These are phyloP conservation scores for Ascidia mentula DNA, from an alignment of 23 tunicate genomes.

Conservation along the genomic window DNA sequence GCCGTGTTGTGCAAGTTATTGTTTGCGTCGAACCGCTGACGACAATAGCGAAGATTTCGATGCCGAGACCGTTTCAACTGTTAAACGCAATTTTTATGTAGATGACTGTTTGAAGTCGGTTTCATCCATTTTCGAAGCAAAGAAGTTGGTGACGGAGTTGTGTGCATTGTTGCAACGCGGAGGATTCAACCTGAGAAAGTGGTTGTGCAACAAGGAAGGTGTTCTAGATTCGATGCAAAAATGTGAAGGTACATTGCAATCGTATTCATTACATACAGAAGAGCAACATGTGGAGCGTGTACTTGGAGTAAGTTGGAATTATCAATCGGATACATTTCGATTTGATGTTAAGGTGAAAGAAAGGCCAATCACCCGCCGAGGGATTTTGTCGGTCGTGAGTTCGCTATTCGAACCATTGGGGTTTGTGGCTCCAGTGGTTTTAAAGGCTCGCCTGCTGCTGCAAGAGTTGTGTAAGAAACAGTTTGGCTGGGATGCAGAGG, in stretches of 20 bases:
- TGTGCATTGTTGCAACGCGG: not conserved
- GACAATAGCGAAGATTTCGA: too few relatives aligned
- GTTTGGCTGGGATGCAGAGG: conserved; percentile 5
- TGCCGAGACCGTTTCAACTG: too few relatives aligned
- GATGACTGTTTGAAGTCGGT: not conserved
- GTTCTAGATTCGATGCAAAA: not conserved
- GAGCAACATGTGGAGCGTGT: not conserved
- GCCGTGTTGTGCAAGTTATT: too few relatives aligned
- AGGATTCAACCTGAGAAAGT: not conserved
- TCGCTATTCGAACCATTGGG: conserved; percentile 2
- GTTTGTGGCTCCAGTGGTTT: conserved; percentile 3
- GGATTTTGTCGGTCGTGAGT: not conserved
- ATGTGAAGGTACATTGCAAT: not conserved
- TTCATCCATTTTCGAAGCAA: not conserved
- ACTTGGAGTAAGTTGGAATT: not conserved
- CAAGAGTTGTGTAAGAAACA: conserved; percentile 10
- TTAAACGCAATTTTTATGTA: too few relatives aligned
- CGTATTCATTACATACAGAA: not conserved
- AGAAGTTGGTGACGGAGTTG: not conserved
- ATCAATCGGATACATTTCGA: not conserved
- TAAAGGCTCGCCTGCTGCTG: conserved; percentile 2
- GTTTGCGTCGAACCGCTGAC: too few relatives aligned
- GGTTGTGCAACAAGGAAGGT: not conserved
- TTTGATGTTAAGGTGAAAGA: not conserved
- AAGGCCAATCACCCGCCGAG: not conserved